Base-by-base conservation (phyloP, 2,113 vertebrate species). In the Stigmatopora argus region DNA sequence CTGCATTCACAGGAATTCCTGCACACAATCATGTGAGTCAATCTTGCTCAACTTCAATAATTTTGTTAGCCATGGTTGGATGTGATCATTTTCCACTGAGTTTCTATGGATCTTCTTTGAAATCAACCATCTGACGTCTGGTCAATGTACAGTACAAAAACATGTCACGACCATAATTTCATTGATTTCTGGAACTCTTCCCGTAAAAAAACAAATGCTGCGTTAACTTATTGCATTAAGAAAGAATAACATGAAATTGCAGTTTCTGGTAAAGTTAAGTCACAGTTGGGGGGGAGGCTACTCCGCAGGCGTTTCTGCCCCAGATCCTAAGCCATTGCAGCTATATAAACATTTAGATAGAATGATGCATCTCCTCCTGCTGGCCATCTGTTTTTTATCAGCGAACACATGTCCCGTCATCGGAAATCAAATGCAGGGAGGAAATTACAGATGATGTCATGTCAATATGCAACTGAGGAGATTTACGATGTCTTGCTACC, bases 341-440 rank as follows among this genome's bases (percentile, higher is more conserved):
- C 62, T 72, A 67, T 59, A 67, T 77, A 73, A 84, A 86, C 78
- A 59, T 74, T 65, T 68, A 59, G 69, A 77, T 67, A 64, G 67
- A 57, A 70, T 66, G 70, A 74, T 78, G 38, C 18, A 1, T 21
- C 69, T 74, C 73, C 68, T 74, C 71, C 65, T 51, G 78, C 78
- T 70, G 65, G 56, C 69, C 86, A 86, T 84, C 86, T 88, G 87
- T 65, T 87, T 89, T 79, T 57, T 19, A 78, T 85, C 47, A 21
- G 45, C 57, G 70, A 69, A 61, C 74, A 46, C 81, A 85, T 81
- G 75, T 71, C 80, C 59, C 70, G 18, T 51, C 46, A 17, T 64
- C 66, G 70, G 70, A 83, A 83, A 78, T 86, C 63, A 70, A 77
- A 81, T 62, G 62, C 71, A 69, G 0, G 14, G 64, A 70, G 82